phyloP scores from a whole-genome alignment of 1,140 invertebrate genomes.

The Drosophila burlai region DNA sequence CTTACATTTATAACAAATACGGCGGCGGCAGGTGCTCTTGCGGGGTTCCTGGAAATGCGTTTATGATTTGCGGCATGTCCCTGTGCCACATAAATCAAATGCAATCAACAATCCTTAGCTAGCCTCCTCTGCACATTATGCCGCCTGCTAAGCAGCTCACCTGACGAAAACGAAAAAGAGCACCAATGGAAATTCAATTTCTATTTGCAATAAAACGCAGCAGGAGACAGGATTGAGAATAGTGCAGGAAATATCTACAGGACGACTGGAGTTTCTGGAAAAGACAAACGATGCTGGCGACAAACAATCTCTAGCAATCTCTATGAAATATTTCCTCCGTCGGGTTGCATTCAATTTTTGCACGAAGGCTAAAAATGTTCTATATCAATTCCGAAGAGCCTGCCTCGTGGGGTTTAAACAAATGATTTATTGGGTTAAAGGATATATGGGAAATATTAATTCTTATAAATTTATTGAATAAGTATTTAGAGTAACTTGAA shows the following conservation, averaged over 20 bases:
- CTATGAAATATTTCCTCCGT: constrained; percentile 21
- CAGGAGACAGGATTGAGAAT: constrained; percentile 17
- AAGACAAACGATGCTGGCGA: constrained; percentile 56
- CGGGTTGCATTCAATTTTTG: constrained; percentile 8
- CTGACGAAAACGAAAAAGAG: constrained; percentile 25
- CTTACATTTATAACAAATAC: constrained; percentile 69
- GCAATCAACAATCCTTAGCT: constrained; percentile 66
- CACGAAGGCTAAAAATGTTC: not conserved
- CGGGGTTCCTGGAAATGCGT: constrained; percentile 46
- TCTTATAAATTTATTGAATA: constrained; percentile 1
- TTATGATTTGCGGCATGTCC: constrained; percentile 80
- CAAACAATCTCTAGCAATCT: constrained; percentile 49
- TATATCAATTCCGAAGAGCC: not conserved
- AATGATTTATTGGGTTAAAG: constrained; percentile 7
- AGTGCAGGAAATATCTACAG: not conserved
- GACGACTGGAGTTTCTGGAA: constrained; percentile 31
- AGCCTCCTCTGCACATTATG: constrained; percentile 47
- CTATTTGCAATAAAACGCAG: constrained; percentile 55
- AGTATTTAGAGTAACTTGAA: not conserved
- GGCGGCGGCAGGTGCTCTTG: constrained; percentile 29
- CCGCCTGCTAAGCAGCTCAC: constrained; percentile 51
- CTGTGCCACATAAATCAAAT: constrained; percentile 78
- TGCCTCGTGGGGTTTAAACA: not conserved
- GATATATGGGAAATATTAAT: not conserved
- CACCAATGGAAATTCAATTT: constrained; percentile 75